Percentiles rank a stretch among this genome's conserved stretches.
Conservation (phyloP, 2,797 vertebrate species). For the Artibeus jamaicensis region DNA sequence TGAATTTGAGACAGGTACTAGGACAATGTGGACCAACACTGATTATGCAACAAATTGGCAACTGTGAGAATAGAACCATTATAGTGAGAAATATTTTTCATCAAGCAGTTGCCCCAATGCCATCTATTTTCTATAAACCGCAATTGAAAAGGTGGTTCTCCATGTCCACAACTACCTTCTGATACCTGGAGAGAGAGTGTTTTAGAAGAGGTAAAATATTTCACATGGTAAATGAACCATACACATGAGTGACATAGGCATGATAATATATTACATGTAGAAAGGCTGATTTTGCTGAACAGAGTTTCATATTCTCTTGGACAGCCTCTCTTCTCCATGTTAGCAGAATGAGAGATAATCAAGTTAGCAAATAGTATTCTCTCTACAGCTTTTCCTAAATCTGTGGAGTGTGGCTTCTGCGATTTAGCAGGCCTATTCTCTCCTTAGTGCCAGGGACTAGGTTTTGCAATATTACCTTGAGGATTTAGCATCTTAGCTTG, state of each 20-base stretch:
- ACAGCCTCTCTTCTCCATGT: not conserved
- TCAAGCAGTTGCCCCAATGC: not conserved
- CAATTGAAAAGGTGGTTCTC: not conserved
- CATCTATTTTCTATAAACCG: constrained; percentile 28
- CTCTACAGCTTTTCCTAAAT: not conserved
- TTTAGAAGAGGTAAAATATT: constrained; percentile 29
- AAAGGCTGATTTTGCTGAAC: not conserved
- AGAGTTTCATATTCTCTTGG: constrained; percentile 11
- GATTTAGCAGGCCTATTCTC: constrained; percentile 29
- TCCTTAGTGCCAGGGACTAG: not conserved
- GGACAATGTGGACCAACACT: not conserved
- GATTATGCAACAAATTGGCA: not conserved
- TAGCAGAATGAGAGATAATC: constrained; percentile 1
- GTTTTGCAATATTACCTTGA: constrained; percentile 61
- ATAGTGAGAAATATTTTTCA: constrained; percentile 29
- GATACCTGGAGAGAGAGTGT: not conserved
- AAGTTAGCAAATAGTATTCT: not conserved
- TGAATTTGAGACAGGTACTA: not conserved
- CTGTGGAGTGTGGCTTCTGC: not conserved
- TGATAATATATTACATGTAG: not conserved
- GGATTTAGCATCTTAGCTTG: constrained; percentile 32
- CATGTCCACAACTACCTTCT: constrained; percentile 8
- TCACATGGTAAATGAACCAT: constrained; percentile 17
- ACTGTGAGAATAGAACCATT: not conserved
- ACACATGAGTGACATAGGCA: not conserved